Evolutionary conservation across 2,888 invertebrate genomes (phyloP).

Genomic region (Chydorus sphaericus): DNA sequence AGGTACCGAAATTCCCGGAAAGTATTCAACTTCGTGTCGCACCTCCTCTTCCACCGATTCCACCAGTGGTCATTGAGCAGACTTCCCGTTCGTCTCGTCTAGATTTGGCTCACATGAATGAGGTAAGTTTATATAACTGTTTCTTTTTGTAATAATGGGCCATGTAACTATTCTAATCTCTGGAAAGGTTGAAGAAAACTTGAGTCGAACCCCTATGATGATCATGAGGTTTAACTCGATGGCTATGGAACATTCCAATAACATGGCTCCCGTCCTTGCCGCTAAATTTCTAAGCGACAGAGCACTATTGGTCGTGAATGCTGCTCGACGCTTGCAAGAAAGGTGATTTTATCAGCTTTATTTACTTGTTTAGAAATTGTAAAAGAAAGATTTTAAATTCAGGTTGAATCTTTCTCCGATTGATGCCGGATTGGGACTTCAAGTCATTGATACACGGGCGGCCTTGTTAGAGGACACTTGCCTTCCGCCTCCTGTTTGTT

Average conservation of each 20-base stretch:
- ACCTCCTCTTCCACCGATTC: not conserved
- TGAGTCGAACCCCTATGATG: not conserved
- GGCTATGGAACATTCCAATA: constrained; percentile 8
- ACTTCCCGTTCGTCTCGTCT: not conserved
- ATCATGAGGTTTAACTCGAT: constrained; percentile 7
- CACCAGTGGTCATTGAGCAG: not conserved
- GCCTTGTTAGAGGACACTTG: constrained; percentile 21
- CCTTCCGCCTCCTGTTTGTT: constrained; percentile 19
- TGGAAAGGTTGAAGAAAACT: not conserved
- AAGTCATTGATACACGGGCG: constrained; percentile 19
- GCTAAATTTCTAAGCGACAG: not conserved
- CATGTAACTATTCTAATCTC: not conserved
- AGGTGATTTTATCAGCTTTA: not conserved
- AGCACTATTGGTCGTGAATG: constrained; percentile 5
- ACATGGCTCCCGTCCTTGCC: constrained; percentile 7
- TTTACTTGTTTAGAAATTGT: no score
- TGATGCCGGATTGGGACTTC: constrained; percentile 19
- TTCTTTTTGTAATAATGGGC: no score
- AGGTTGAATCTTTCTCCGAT: constrained; percentile 17
- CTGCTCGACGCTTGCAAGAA: constrained; percentile 10
- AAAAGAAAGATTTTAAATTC: no score
- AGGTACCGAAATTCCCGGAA: not conserved
- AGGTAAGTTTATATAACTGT: no score
- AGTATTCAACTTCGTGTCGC: not conserved
- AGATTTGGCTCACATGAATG: not conserved